Percentiles rank a stretch among this genome's conserved stretches.
Evolutionary conservation across 53 echinoderm and acorn worm genomes (phyloP).

Genomic region (Crossaster papposus): DNA sequence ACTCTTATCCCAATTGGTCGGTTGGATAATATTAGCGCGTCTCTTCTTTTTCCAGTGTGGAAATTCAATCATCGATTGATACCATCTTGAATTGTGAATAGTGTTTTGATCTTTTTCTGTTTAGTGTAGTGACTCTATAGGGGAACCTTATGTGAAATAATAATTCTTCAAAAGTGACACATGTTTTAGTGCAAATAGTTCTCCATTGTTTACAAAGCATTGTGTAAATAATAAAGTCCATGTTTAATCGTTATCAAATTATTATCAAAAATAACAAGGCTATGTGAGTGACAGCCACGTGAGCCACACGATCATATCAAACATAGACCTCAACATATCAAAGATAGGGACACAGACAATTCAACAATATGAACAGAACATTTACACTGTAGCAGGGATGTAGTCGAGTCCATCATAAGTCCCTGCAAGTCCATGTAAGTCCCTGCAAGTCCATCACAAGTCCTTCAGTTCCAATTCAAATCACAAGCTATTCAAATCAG

Average conservation of each 20-base stretch:
- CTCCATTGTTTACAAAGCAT: not conserved
- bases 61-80: not conserved
- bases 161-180: not conserved
- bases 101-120: no score
- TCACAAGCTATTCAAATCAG: no score
- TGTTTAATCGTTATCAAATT: not conserved
- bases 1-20: no score
- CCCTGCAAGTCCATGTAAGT: no score
- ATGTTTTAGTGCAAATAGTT: not conserved
- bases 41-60: no score
- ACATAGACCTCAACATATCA: not conserved
- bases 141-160: not conserved
- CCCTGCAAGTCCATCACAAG: no score
- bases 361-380: not conserved
- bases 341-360: not conserved
- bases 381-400: no score
- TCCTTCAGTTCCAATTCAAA: no score
- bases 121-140: not conserved
- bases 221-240: not conserved
- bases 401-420: no score
- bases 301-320: not conserved
- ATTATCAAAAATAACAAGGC: conserved; percentile 6
- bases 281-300: not conserved
- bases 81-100: not conserved
- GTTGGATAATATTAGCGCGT: no score